Base-by-base conservation (phyloP, 2,113 vertebrate genomes). In the Microtus montanus region DNA sequence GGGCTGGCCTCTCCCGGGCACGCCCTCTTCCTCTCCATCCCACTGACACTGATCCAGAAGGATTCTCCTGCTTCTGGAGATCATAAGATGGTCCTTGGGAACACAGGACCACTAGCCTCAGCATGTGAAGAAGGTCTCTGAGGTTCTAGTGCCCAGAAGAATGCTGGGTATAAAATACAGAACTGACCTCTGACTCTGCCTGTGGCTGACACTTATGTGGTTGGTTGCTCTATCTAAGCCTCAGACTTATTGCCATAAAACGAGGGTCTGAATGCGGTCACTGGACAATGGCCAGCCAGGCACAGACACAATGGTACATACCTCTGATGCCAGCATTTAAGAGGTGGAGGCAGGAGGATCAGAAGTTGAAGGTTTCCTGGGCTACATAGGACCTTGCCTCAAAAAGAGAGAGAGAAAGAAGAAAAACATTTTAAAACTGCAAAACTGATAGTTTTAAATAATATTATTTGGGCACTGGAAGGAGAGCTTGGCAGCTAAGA, bases 1-100 rank as follows among this genome's bases (percentile, higher is more conserved):
- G 89, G 85, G 52, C 86, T 2, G 64, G 64, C 66, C 91, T 97
- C 93, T 97, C 95, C 44, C 22, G 5, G 0, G 7, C 89, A 96
- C 54, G 77, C 78, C 84, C 92, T 96, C 75, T 89, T 33, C 15
- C 33, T 19, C 38, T 33, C 7, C 54, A 4, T 20, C 44, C 52
- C 5, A 30, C 12, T 22, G 54, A 58, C 68, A 17, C 2, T 38
- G 47, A 61, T 33, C 61, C 78, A 38, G 44, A 92, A 54, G 52
- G 7, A 82, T 41, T n/a, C 78, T 54, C 68, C 47, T 49, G 47
- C 71, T 86, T 86, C 54, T 30, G 73, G 14, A 84, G 19, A 54
- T 38, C 11, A 8, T 3, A 15, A 15, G 70, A 41, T 38, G 11
- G 17, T 78, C 19, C 89, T 64, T n/a, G 30, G 73, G 35, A 77